Conservation (phyloP, 2,888 invertebrate species). For the Congeria kusceri region DNA sequence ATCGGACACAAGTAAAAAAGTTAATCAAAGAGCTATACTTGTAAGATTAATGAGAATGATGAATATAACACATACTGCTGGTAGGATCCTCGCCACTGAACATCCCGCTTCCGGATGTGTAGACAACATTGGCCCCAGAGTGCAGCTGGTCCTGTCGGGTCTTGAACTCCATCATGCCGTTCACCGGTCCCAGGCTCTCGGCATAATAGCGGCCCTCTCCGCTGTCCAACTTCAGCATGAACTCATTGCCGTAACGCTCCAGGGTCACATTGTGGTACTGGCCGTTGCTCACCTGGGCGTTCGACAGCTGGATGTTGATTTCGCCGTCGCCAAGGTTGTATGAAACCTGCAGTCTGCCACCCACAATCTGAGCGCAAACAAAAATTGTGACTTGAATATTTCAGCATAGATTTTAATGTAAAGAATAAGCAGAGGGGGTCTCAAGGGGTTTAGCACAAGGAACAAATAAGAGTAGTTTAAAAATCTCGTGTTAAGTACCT, state of each 20-base stretch:
- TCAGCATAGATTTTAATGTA: no score
- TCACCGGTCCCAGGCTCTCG: slow-evolving; percentile 86
- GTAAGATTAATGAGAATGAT: not conserved
- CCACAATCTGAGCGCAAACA: slow-evolving; percentile 91
- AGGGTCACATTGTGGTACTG: slow-evolving; percentile 98
- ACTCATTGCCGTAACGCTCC: slow-evolving; percentile 95
- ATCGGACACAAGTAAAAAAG: no score
- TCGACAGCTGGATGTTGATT: slow-evolving; percentile 91
- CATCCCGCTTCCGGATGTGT: slow-evolving; percentile 9
- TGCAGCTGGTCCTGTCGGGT: slow-evolving; percentile 54
- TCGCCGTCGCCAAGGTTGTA: slow-evolving; percentile 96
- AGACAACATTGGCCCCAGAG: slow-evolving; percentile 62
- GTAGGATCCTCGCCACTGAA: slow-evolving; percentile 36
- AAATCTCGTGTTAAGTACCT: no score
- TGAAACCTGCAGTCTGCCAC: slow-evolving; percentile 94
- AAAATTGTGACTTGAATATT: no score
- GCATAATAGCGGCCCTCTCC: slow-evolving; percentile 91
- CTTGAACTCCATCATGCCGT: slow-evolving; percentile 50
- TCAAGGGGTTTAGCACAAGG: no score
- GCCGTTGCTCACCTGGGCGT: slow-evolving; percentile 95
- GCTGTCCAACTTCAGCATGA: slow-evolving; percentile 96
- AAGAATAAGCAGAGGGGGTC: no score
- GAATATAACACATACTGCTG: slow-evolving; percentile 29
- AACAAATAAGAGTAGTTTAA: no score
- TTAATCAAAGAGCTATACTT: no score